Conservation (phyloP, 2,113 vertebrate species). For the Engraulis encrasicolus region DNA sequence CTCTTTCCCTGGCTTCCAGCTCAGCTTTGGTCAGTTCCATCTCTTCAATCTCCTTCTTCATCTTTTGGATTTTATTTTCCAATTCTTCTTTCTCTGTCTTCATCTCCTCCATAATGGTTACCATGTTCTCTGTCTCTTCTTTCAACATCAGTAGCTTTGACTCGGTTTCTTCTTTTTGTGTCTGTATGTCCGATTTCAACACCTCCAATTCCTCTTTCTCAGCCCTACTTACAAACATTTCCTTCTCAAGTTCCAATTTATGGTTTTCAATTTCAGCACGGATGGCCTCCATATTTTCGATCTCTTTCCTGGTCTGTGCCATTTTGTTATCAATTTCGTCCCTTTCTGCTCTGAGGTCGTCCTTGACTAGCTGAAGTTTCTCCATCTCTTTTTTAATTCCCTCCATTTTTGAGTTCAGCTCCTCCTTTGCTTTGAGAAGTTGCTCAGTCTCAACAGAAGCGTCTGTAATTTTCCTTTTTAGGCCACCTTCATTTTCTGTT, state of each 20-base stretch:
- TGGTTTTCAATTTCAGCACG: background rate
- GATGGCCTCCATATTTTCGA: background rate
- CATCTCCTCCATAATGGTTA: conserved; percentile 18
- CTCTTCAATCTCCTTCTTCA: conserved; percentile 46
- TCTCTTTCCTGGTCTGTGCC: background rate
- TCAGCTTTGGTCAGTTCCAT: conserved; percentile 55
- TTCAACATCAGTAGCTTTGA: conserved; percentile 2
- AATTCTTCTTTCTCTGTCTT: conserved; percentile 34
- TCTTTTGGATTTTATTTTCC: conserved; percentile 42
- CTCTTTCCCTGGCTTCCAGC: conserved; percentile 44
- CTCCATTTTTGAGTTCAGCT: background rate
- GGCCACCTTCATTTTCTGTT: background rate
- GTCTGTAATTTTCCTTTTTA: background rate
- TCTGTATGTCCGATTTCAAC: background rate
- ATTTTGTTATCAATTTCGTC: background rate
- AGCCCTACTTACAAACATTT: conserved; percentile 39
- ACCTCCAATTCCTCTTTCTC: conserved; percentile 21
- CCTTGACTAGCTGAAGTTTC: background rate
- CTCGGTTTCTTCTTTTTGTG: background rate
- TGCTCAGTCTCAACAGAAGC: background rate
- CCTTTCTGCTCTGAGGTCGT: background rate
- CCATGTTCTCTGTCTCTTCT: conserved; percentile 33
- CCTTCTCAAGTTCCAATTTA: conserved; percentile 23
- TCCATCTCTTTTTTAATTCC: background rate
- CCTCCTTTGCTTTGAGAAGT: background rate